Conservation (phyloP, 2,888 invertebrate genomes). For the Euplagia quadripunctaria region DNA sequence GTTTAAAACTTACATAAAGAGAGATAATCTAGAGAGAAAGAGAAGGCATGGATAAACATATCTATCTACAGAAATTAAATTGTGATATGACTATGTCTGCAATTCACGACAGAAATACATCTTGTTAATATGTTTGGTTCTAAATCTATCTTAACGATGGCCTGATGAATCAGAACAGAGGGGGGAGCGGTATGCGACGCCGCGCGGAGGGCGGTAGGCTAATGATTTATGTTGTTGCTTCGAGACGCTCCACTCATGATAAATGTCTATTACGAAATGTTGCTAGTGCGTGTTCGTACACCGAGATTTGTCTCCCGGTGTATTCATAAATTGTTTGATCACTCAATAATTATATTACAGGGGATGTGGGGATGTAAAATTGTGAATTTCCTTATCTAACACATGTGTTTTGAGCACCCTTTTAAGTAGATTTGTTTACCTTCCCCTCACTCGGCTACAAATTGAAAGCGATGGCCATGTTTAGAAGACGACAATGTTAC, state of each 20-base stretch:
- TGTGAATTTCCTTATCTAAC: constrained; percentile 22
- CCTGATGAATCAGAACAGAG: constrained; percentile 66
- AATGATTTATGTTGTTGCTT: constrained; percentile 79
- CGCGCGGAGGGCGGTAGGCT: constrained; percentile 53
- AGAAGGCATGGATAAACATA: not conserved
- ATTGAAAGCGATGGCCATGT: not conserved
- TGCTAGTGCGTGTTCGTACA: constrained; percentile 17
- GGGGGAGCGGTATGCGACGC: constrained; percentile 48
- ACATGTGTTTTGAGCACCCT: constrained; percentile 38
- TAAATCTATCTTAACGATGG: constrained; percentile 57
- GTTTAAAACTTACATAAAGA: not conserved
- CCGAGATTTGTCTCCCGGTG: constrained; percentile 14
- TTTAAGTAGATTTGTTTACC: constrained; percentile 35
- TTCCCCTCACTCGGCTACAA: constrained; percentile 7
- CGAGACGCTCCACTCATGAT: constrained; percentile 75
- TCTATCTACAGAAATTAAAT: not conserved
- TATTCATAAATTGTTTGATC: constrained; percentile 50
- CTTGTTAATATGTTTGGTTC: constrained; percentile 46
- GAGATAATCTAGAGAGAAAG: not conserved
- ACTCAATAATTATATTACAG: constrained; percentile 48
- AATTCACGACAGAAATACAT: constrained; percentile 27
- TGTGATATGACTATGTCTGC: constrained; percentile 7
- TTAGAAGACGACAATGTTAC: not conserved
- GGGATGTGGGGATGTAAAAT: constrained; percentile 30
- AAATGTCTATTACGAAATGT: constrained; percentile 72